Conservation (phyloP, 2,888 invertebrate species). For the Rugalucina vietnamica region DNA sequence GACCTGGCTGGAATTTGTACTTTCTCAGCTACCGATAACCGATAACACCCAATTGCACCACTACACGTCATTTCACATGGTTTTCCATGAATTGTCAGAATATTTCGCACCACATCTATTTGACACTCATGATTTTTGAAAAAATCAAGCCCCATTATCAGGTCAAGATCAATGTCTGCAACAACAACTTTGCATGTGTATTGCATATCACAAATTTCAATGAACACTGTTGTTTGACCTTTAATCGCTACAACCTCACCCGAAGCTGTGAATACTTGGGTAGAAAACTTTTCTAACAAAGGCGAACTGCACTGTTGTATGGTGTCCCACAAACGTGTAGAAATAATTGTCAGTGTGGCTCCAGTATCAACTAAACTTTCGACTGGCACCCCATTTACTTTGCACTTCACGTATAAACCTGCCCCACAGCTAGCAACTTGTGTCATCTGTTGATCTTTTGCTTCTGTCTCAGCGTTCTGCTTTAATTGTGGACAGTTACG, state of each 20-base stretch:
- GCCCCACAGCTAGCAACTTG: background rate
- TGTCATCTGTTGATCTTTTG: no score
- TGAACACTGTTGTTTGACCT: background rate
- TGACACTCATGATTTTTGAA: background rate
- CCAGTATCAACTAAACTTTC: conserved; percentile 24
- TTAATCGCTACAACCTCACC: background rate
- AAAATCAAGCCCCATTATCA: background rate
- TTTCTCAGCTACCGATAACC: background rate
- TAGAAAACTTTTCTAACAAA: background rate
- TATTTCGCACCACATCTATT: background rate
- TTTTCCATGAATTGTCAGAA: background rate
- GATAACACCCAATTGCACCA: conserved; percentile 4
- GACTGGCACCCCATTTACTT: background rate
- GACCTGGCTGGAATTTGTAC: conserved; percentile 33
- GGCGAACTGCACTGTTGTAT: background rate
- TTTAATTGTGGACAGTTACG: no score
- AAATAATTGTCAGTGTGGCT: conserved; percentile 17
- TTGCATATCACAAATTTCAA: background rate
- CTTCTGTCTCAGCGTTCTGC: no score
- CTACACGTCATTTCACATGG: background rate
- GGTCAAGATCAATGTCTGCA: background rate
- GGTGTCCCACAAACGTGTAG: background rate
- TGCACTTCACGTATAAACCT: background rate
- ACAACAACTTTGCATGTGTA: background rate
- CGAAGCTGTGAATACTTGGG: background rate